A percentile compares a stretch with the other conserved stretches of the same genome.
These are phyloP conservation scores for Megalops atlanticus DNA, from an alignment of 2,113 vertebrate genomes.

Conservation along the genomic window DNA sequence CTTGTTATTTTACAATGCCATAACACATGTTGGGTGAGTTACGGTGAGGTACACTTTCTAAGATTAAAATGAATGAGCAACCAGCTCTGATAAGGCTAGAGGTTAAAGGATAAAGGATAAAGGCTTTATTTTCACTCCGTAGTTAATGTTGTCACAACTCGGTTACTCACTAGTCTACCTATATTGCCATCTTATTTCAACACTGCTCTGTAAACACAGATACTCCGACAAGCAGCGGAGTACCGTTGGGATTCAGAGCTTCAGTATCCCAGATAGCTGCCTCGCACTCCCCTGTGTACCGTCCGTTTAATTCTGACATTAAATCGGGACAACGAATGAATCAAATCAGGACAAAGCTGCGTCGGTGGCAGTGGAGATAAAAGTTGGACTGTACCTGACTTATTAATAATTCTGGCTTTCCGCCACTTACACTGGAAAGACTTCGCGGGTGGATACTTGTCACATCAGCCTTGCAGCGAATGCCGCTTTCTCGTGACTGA, in stretches of 20 bases:
- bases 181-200: neutral
- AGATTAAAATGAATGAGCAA: too few relatives aligned
- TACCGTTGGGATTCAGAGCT: neutral
- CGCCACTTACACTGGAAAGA: constrained; percentile 73
- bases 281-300: neutral
- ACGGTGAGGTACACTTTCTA: too few relatives aligned
- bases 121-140: too few relatives aligned
- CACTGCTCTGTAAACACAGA: neutral
- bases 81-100: too few relatives aligned
- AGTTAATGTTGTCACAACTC: too few relatives aligned
- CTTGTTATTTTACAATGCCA: too few relatives aligned
- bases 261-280: neutral
- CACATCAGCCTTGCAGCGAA: constrained; percentile 76
- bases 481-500: constrained; percentile 73
- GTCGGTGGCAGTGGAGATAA: constrained; percentile 5
- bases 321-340: neutral
- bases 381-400: constrained; percentile 63
- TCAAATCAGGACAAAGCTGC: neutral
- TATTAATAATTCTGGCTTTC: constrained; percentile 78
- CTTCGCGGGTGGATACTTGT: constrained; percentile 76
- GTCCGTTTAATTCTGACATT: constrained; percentile 11
- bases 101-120: too few relatives aligned
- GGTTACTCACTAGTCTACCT: too few relatives aligned
- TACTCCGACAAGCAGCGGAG: neutral
- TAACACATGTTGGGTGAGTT: too few relatives aligned